Base-by-base conservation (phyloP, 2,888 invertebrate genomes). In the Geophilus truncorum region DNA sequence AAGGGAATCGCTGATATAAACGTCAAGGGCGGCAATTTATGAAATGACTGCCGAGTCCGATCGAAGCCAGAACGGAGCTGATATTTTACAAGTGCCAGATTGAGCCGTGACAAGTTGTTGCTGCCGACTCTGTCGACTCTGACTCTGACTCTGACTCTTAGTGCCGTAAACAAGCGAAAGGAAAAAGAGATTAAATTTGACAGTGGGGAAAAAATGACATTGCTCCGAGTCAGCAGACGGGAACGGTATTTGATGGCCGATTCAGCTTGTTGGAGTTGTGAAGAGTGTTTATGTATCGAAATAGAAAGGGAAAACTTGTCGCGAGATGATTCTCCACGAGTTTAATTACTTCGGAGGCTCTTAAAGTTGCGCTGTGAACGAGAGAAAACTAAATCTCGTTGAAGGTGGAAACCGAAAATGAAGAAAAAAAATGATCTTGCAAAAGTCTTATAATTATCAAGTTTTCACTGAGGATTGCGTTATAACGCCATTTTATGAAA, bases 221-320 rank as follows among this genome's bases (percentile, higher is more conserved):
- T 62, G 57, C 57, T 62, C 23, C 21, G 23, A 62, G 57, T 23
- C 57, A 62, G 23, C 57, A 62, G 57, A 62, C 57, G 10, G 21
- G 57, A 62, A 62, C 57, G 57, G 57, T 62, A 62, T 62, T 62
- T 62, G 57, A 62, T 62, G 57, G 57, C 21, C 21, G 57, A 62
- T 62, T 18, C 57, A 62, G 57, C 57, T 62, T 62, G 57, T 62
- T 62, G 57, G 23, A 62, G 57, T 23, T 62, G 57, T 62, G 57
- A 62, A 62, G 23, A 21, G 40, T 40, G 40, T 40, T 40, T 40
- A 40, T 40, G 40, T 40, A 40, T 40, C 40, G 40, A n/a, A n/a
- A n/a, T n/a, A n/a, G n/a, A n/a, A n/a, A n/a, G n/a, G n/a, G n/a
- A n/a, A n/a, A n/a, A n/a, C n/a, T n/a, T n/a, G n/a, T n/a, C n/a